Evolutionary conservation across 2,888 invertebrate species (phyloP).

Genomic region (Polyommatus iphigenia): DNA sequence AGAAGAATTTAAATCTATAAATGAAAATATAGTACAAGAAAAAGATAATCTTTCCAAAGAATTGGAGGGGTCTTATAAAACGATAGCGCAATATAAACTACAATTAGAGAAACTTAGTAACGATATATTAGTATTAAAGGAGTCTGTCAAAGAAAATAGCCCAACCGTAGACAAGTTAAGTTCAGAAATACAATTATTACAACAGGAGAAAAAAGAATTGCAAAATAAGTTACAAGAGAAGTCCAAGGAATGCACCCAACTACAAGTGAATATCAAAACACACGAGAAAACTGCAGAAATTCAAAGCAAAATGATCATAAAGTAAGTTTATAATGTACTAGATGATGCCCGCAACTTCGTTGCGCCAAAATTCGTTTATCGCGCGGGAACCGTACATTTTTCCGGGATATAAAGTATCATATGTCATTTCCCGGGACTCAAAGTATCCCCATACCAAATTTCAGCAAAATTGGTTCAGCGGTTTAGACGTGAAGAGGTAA

Average conservation of each 20-base stretch:
- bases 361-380: no score
- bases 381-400: no score
- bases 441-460: no score
- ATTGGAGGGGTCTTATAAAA: slow-evolving; percentile 59
- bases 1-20: slow-evolving; percentile 52
- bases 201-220: slow-evolving; percentile 55
- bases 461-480: no score
- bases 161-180: slow-evolving; percentile 58
- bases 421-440: no score
- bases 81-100: slow-evolving; percentile 55
- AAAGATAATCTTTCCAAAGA: slow-evolving; percentile 55
- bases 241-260: slow-evolving; percentile 51
- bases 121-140: slow-evolving; percentile 59
- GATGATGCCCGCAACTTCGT: no score
- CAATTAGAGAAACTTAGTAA: slow-evolving; percentile 62
- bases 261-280: slow-evolving; percentile 68
- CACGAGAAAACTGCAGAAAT: slow-evolving; percentile 69
- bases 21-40: slow-evolving; percentile 57
- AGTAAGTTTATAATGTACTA: slow-evolving; percentile 58
- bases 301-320: slow-evolving; percentile 66
- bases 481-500: no score
- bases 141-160: slow-evolving; percentile 58
- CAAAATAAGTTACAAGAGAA: slow-evolving; percentile 63
- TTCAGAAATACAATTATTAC: slow-evolving; percentile 56
- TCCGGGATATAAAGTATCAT: no score